Evolutionary conservation across 2,888 invertebrate genomes (phyloP).

Genomic region (Auanema freiburgensis): DNA sequence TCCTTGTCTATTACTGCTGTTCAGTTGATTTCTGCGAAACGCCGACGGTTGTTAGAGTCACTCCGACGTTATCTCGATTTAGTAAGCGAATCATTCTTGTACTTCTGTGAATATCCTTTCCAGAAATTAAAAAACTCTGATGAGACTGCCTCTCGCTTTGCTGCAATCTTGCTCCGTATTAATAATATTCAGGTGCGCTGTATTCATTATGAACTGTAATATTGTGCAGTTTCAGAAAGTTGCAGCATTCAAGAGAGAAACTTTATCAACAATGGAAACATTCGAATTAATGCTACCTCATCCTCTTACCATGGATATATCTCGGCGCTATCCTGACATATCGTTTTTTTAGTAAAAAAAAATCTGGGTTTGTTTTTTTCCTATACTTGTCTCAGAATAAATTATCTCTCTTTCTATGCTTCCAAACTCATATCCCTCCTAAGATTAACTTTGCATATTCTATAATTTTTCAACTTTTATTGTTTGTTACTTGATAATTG

Average conservation of each 20-base stretch:
- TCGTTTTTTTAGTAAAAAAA: conserved; percentile 41
- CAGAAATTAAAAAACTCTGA: conserved; percentile 26
- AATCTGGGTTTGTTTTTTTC: no score
- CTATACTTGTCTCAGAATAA: no score
- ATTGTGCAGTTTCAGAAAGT: conserved; percentile 58
- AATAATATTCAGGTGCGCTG: conserved; percentile 47
- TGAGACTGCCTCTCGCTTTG: conserved; percentile 34
- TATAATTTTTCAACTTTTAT: no score
- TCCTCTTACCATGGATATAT: conserved; percentile 63
- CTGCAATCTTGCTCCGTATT: conserved; percentile 37
- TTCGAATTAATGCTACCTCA: conserved; percentile 63
- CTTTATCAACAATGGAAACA: conserved; percentile 61
- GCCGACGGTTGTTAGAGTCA: conserved; percentile 46
- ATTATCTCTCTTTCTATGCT: no score
- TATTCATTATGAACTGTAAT: neutral
- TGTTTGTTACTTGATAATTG: no score
- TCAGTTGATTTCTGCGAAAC: conserved; percentile 51
- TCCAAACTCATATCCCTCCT: no score
- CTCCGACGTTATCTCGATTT: conserved; percentile 44
- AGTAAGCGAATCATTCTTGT: neutral
- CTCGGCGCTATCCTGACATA: conserved; percentile 57
- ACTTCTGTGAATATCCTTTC: neutral
- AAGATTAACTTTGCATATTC: no score
- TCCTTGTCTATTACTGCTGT: conserved; percentile 49
- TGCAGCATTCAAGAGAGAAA: conserved; percentile 63